These are phyloP conservation scores for Rugalucina vietnamica DNA, from an alignment of 2,888 invertebrate species.

Conservation along the genomic window DNA sequence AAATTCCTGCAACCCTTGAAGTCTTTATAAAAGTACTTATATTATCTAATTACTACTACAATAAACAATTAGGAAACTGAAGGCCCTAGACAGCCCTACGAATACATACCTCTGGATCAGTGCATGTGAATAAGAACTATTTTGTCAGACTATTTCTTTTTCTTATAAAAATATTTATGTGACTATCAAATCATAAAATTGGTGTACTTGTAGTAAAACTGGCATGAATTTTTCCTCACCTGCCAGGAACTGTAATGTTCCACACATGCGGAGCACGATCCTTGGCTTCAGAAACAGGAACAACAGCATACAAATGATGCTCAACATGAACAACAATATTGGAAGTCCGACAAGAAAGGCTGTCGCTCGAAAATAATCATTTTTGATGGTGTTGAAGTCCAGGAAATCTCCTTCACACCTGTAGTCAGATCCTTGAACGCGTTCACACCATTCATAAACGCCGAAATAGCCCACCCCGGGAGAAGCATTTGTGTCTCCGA, in stretches of 20 bases:
- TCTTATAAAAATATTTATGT: background rate
- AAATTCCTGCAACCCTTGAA: too few species aligned
- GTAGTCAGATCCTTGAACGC: slow-evolving; percentile 87
- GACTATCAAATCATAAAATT: background rate
- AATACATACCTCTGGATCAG: too few species aligned
- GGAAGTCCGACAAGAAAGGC: slow-evolving; percentile 95
- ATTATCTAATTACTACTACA: too few species aligned
- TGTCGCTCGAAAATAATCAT: slow-evolving; percentile 92
- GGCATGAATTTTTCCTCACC: too few species aligned
- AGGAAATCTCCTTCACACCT: slow-evolving; percentile 90
- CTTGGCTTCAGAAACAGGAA: slow-evolving; percentile 97
- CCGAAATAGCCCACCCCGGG: slow-evolving; percentile 96
- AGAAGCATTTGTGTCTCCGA: slow-evolving; percentile 85
- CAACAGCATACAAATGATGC: slow-evolving; percentile 93
- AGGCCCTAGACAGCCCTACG: too few species aligned
- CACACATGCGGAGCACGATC: slow-evolving; percentile 96
- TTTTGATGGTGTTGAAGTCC: slow-evolving; percentile 90
- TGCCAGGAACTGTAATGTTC: slow-evolving; percentile 96
- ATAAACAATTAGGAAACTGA: too few species aligned
- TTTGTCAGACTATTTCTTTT: too few species aligned
- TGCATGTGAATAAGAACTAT: too few species aligned
- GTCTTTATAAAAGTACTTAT: too few species aligned
- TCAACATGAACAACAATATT: slow-evolving; percentile 91
- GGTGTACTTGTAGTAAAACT: too few species aligned
- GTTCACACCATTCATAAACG: slow-evolving; percentile 92